Conservation (phyloP, 2,113 vertebrate genomes). For the Galeopterus variegatus region DNA sequence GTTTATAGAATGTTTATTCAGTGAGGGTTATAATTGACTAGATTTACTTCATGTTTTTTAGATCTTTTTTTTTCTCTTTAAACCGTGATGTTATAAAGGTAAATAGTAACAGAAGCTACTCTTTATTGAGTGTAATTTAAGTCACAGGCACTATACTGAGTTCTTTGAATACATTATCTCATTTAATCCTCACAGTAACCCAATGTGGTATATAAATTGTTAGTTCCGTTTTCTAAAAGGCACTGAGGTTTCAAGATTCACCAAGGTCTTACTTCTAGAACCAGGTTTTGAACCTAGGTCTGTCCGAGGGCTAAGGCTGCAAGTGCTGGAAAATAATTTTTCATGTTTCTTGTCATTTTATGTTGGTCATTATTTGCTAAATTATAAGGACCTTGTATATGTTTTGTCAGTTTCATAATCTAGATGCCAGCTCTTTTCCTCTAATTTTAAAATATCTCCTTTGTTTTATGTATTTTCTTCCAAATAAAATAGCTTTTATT, state of each 20-base stretch:
- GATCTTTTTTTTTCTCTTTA: neutral
- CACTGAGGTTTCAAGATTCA: conserved; percentile 17
- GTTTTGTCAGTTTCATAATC: neutral
- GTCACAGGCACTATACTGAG: neutral
- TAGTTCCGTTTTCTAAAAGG: conserved; percentile 37
- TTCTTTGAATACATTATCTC: conserved; percentile 51
- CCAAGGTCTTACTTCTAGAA: neutral
- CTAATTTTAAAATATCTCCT: conserved; percentile 50
- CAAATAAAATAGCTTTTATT: conserved; percentile 6
- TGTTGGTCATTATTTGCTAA: conserved; percentile 21
- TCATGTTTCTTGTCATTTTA: neutral
- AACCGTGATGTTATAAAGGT: conserved; percentile 52
- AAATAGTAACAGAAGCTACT: conserved; percentile 51
- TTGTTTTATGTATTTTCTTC: conserved; percentile 13
- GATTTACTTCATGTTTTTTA: conserved; percentile 54
- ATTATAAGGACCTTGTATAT: neutral
- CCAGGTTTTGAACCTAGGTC: neutral
- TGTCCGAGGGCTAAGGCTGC: neutral
- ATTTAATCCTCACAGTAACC: conserved; percentile 63
- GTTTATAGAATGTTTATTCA: conserved; percentile 33
- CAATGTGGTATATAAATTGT: neutral
- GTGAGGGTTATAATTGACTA: conserved; percentile 1
- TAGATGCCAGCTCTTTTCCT: conserved; percentile 12
- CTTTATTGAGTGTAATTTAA: neutral
- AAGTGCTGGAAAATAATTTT: neutral